phyloP scores from a whole-genome alignment of 2,113 vertebrate species.

The Patagioenas fasciata region DNA sequence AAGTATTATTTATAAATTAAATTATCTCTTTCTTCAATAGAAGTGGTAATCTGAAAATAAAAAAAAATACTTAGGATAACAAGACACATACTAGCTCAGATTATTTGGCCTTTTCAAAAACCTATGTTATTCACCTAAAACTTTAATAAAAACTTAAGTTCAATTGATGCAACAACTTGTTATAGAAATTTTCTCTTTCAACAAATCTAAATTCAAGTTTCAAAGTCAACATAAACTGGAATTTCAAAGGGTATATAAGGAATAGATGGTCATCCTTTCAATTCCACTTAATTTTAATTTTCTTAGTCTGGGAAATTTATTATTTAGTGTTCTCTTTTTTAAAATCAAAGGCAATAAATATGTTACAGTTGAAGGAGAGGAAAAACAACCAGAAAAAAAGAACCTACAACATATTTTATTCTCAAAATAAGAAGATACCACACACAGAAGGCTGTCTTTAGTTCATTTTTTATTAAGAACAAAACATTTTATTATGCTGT shows the following conservation, averaged over 20 bases:
- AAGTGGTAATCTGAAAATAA: not conserved
- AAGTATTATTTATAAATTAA: not conserved
- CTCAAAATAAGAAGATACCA: not conserved
- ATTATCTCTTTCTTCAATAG: not conserved
- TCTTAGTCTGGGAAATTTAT: not conserved
- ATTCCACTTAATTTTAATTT: not conserved
- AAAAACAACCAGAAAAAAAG: not conserved
- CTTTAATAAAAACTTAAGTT: not conserved
- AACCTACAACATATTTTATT: not conserved
- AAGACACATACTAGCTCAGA: fast-evolving
- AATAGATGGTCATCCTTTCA: fast-evolving
- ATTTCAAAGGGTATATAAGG: not conserved
- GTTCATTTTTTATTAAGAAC: not conserved
- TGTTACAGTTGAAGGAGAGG: fast-evolving
- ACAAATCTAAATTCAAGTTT: not conserved
- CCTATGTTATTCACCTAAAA: not conserved
- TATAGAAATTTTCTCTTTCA: not conserved
- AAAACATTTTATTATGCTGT: not conserved
- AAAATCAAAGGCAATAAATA: not conserved
- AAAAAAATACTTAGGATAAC: not conserved
- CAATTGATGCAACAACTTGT: too few relatives aligned
- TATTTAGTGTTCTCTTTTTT: not conserved
- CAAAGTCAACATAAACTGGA: not conserved
- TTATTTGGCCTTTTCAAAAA: not conserved
- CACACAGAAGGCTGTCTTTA: not conserved